Evolutionary conservation across 2,797 vertebrate species (phyloP), one percentile per base, ranked within the genome.

Genomic region (Sebastes vulpes): DNA sequence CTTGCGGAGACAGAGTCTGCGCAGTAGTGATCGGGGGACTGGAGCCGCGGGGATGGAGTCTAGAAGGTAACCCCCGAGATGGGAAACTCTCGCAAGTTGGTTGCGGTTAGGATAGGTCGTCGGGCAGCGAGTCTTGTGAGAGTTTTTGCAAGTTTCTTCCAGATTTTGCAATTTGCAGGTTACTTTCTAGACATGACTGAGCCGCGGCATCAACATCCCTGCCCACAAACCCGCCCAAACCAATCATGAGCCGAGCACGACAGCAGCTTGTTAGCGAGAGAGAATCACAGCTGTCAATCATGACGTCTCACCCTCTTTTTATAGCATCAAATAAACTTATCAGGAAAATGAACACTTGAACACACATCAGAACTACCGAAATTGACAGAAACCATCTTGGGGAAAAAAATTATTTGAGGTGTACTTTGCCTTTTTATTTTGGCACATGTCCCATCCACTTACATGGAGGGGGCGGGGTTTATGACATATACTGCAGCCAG

Each of bases 131-230:
- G 38, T 16, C 3, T 42, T 0, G 38, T 42, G 1, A 42, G 38
- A 42, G 38, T 42, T 42, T 42, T 42, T 42, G 38, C 12, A 42
- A 42, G 38, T 42, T 42, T 42, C 38, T 42, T 42, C 38, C 14
- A 42, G 6, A 16, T 42, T 42, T 42, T 42, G 38, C 38, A 42
- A 42, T 42, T 42, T 42, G 2, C 38, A 16, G 38, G 38, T 42
- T 42, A 42, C 5, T 0, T 42, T 42, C 38, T 42, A 0, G 38
- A 16, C 38, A 42, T 0, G 14, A 42, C 14, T 0, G 1, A 46
- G 38, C 38, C 38, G 38, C 0, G 14, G 38, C 38, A 46, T 18
- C 38, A 16, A 46, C 14, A 0, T 42, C 38, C 38, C 14, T 11
- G 14, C 38, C 38, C 38, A 42, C 38, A 42, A 0, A 18, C 46